Evolutionary conservation across 2,113 vertebrate genomes (phyloP), one percentile per base, ranked within the genome.

Genomic region (Canis aureus): DNA sequence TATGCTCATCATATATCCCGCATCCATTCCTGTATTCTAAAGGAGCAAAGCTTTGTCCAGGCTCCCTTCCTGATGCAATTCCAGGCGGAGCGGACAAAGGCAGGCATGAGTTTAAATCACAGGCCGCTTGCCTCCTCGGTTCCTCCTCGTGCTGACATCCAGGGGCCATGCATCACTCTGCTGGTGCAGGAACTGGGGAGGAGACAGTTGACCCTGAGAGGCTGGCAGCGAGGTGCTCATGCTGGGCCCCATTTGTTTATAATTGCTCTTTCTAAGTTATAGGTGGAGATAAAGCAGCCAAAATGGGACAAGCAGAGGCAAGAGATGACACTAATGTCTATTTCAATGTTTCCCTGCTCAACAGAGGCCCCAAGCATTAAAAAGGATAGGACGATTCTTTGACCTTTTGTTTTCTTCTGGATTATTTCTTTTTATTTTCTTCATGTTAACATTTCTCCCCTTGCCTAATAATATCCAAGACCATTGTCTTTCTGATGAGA

Each of bases 231-330:
- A 98, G 98, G 98, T 97, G 98, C 95, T 98, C 98, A 98, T 71
- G 98, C 98, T 98, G 98, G 98, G 98, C 86, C 80, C 97, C 98
- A 98, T 98, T 99, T 99, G 98, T 98, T 98, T 98, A 92, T 98
- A 98, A 98, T 99, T 98, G 98, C 97, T 98, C 96, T 98, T 98
- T 97, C 98, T 98, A 99, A 98, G 98, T 98, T 99, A 99, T 97
- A 98, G 98, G 97, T 98, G 98, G 97, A 99, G 98, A 98, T 98
- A 98, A 98, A 99, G 96, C 98, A 98, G 97, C 98, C 78, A 97
- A 98, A 99, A 98, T 98, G 98, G 97, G 98, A 98, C 91, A 97
- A 97, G 95, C 97, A 98, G 97, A 99, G 97, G 97, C 98, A 98
- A 97, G 95, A 98, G 98, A 98, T 96, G 97, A 97, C 97, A 98